Evolutionary conservation across 2,797 vertebrate species (phyloP).

Genomic region (Synanceia verrucosa): DNA sequence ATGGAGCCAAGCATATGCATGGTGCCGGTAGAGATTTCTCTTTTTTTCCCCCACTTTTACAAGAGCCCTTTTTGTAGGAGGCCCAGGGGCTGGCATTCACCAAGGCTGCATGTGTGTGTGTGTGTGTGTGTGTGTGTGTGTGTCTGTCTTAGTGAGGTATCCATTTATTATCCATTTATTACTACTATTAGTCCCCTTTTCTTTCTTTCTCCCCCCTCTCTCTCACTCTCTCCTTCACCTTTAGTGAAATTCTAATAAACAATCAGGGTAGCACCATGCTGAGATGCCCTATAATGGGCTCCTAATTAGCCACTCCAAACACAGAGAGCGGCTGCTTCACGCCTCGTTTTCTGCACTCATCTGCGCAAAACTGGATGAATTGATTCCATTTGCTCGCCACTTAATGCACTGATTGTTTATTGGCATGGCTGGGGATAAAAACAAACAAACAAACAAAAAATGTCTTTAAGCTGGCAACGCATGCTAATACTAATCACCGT

Average conservation of each 20-base stretch:
- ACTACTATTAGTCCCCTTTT: slow-evolving; percentile 74
- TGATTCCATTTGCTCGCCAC: slow-evolving; percentile 81
- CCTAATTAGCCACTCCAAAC: slow-evolving; percentile 83
- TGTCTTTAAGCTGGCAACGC: slow-evolving; percentile 54
- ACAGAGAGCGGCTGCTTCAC: slow-evolving; percentile 78
- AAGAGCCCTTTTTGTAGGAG: slow-evolving; percentile 73
- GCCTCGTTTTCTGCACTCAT: slow-evolving; percentile 82
- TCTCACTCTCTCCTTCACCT: slow-evolving; percentile 60
- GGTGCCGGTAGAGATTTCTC: slow-evolving; percentile 53
- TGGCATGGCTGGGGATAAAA: slow-evolving; percentile 69
- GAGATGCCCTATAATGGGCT: slow-evolving; percentile 78
- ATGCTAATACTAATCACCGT: slow-evolving; percentile 63
- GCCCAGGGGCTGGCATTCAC: slow-evolving; percentile 72
- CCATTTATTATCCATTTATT: slow-evolving; percentile 81
- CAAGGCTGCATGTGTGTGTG: slow-evolving; percentile 34
- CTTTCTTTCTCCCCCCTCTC: slow-evolving; percentile 20
- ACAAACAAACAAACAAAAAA: slow-evolving; percentile 69
- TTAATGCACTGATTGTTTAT: slow-evolving; percentile 83
- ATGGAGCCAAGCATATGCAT: slow-evolving; percentile 68
- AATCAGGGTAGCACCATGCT: slow-evolving; percentile 77
- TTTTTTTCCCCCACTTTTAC: slow-evolving; percentile 64
- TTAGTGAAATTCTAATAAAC: slow-evolving; percentile 81
- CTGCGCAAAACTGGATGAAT: slow-evolving; percentile 81
- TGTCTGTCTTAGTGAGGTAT: slow-evolving; percentile 61
- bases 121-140: slow-evolving; percentile 16